Evolutionary conservation across 2,888 invertebrate genomes (phyloP).

Genomic region (Tridacna gigas): DNA sequence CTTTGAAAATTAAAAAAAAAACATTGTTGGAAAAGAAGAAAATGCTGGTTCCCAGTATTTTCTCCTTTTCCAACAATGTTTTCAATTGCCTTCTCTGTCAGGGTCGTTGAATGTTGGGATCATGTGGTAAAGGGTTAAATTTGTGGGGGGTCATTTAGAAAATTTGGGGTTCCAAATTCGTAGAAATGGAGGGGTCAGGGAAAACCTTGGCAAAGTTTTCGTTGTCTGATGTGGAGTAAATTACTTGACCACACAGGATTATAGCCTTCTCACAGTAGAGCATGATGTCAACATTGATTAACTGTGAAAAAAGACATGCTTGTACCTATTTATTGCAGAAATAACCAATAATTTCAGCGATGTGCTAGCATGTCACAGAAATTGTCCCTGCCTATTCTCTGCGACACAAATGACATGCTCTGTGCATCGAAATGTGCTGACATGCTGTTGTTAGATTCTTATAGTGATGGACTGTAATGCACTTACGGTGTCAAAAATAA

Average conservation of each 20-base stretch:
- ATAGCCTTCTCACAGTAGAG: background rate
- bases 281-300: conserved; percentile 27
- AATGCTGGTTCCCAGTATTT: background rate
- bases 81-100: background rate
- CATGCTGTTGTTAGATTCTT: background rate
- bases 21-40: background rate
- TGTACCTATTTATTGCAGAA: conserved; percentile 27
- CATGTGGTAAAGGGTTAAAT: too few relatives aligned
- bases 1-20: too few relatives aligned
- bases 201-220: too few relatives aligned
- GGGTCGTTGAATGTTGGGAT: too few relatives aligned
- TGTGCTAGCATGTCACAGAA: conserved; percentile 16
- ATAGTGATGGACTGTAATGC: too few relatives aligned
- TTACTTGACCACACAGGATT: too few relatives aligned
- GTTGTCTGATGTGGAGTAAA: too few relatives aligned
- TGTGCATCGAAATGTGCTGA: conserved; percentile 22
- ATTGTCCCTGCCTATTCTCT: conserved; percentile 6
- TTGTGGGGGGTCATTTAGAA: too few relatives aligned
- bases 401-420: conserved; percentile 4
- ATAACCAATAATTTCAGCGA: conserved; percentile 15
- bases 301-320: conserved; percentile 21
- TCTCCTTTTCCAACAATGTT: background rate
- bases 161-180: too few relatives aligned
- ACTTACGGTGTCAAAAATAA: too few relatives aligned
- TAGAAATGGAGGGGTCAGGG: too few relatives aligned